Conservation (phyloP, 1,140 invertebrate genomes). For the Macrobrachium nipponense region DNA sequence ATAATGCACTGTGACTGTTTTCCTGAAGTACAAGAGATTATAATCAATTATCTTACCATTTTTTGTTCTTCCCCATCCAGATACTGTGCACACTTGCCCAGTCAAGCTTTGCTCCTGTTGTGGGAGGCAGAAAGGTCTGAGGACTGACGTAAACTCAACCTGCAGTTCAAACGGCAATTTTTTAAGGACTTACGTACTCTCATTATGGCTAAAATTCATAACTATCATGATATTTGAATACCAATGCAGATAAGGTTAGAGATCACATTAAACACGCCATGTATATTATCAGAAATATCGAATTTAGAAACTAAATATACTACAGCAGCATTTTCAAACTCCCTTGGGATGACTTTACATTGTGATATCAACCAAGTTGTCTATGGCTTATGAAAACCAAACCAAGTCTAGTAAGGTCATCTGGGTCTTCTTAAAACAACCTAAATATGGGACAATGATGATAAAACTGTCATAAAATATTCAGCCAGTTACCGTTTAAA, state of each 20-base stretch:
- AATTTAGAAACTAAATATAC: too few species aligned
- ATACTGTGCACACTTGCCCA: constrained; percentile 16
- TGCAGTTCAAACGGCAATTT: neutral
- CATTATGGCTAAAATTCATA: too few species aligned
- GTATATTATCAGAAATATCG: too few species aligned
- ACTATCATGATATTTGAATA: too few species aligned
- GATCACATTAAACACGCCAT: too few species aligned
- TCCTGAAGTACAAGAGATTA: neutral
- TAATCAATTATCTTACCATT: neutral
- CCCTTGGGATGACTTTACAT: too few species aligned
- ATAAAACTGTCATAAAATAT: neutral
- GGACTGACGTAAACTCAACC: constrained; percentile 30
- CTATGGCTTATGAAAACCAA: too few species aligned
- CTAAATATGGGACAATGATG: neutral
- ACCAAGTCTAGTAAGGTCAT: too few species aligned
- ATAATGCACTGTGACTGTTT: neutral
- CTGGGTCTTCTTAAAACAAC: neutral
- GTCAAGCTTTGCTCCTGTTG: neutral
- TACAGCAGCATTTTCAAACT: too few species aligned
- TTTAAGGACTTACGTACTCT: neutral
- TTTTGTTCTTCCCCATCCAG: constrained; percentile 22
- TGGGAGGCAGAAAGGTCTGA: constrained; percentile 26
- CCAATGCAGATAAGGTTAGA: too few species aligned
- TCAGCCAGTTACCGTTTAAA: neutral
- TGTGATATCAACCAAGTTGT: too few species aligned